Conservation (phyloP, 2,797 vertebrate species). For the Otus scops region DNA sequence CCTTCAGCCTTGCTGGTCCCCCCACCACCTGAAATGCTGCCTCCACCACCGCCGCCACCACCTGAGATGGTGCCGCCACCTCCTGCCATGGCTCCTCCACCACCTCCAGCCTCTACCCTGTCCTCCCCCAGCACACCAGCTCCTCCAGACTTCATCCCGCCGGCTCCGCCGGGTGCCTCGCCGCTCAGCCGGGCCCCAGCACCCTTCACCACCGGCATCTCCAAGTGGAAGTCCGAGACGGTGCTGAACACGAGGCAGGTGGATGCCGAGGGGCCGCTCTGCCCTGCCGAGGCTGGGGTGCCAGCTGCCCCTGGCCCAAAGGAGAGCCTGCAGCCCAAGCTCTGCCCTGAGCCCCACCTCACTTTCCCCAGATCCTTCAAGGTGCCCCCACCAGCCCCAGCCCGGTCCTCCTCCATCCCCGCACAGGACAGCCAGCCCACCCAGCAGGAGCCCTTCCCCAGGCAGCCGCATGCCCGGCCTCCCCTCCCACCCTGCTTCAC, state of each 20-base stretch:
- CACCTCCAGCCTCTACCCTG: conserved; percentile 8
- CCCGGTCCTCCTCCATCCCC: conserved; percentile 76
- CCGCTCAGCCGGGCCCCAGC: not conserved
- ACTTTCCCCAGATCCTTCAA: conserved; percentile 77
- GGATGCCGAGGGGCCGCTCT: not conserved
- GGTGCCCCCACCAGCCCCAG: conserved; percentile 77
- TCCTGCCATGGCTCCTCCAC: not conserved
- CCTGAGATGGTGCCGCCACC: conserved; percentile 41
- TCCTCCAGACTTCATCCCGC: conserved; percentile 64
- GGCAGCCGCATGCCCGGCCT: conserved; percentile 50
- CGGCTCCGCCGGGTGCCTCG: not conserved
- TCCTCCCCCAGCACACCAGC: conserved; percentile 60
- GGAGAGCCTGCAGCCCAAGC: conserved; percentile 26
- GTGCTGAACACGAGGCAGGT: conserved; percentile 66
- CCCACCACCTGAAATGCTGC: not conserved
- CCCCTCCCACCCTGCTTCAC: conserved; percentile 73
- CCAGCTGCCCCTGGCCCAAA: not conserved
- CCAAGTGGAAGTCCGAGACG: conserved; percentile 77
- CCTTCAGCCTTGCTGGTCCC: not conserved
- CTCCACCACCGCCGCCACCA: not conserved
- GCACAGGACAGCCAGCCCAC: not conserved
- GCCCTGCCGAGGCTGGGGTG: not conserved
- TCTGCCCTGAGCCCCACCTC: conserved; percentile 60
- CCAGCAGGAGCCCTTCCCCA: not conserved
- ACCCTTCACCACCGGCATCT: conserved; percentile 26